Base-by-base conservation (phyloP, 2,113 vertebrate species). In the Protobothrops flavoviridis region DNA sequence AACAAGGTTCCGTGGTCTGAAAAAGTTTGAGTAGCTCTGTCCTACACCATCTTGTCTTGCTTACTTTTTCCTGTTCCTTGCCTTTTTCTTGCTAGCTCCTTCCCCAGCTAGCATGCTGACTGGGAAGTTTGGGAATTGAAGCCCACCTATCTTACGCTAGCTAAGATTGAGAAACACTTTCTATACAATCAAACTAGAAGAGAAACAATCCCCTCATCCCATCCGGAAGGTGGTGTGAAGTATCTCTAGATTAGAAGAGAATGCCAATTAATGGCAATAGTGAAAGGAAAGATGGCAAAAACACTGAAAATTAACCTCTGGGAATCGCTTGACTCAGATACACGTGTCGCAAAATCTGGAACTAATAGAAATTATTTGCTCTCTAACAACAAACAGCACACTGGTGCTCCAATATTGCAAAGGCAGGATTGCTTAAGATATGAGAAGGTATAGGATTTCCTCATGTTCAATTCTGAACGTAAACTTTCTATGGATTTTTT, bases 401-500 rank as follows among this genome's bases (percentile, higher is more conserved):
- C 81, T 20, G 56, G 2, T 87, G 57, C 29, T 57, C 74, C 92
- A n/a, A 11, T 87, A 0, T 87, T 94, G 21, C 13, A 50, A 87
- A 6, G 89, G 2, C 1, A 87, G 21, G 3, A 0, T 4, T 92
- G 2, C 17, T 95, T 33, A 8, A 0, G 0, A 0, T 39, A 0
- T 24, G 20, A 89, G 48, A 59, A 69, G 92, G 59, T 1, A 8
- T 88, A 10, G 4, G 1, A 52, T 69, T 93, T 96, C 88, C 69
- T 92, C 61, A 8, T 89, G 5, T 88, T 1, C 43, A 57, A 39
- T 69, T 29, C 59, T 33, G 48, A 90, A 33, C 23, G n/a, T 85
- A 92, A 92, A 43, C 43, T 0, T 55, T 50, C 74, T 0, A 0
- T 59, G 88, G 93, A 91, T 33, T 95, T 90, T 0, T 61, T 50